Evolutionary conservation across 1,140 invertebrate genomes (phyloP), one percentile per base, ranked within the genome.

Genomic region (Drosophila neocordata): DNA sequence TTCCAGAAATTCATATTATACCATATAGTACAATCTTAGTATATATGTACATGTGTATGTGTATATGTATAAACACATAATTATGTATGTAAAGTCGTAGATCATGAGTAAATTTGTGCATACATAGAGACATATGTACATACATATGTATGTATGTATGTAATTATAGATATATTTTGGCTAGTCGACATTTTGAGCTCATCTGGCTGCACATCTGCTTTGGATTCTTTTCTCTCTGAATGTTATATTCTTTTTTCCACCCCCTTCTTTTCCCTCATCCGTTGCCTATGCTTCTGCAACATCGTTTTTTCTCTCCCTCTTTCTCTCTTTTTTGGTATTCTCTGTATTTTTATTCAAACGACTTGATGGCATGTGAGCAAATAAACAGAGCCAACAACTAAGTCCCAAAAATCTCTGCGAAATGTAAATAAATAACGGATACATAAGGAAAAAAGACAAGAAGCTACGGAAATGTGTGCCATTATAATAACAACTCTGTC

Each of bases 161-260:
- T 59, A 48, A 35, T 31, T 51, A 44, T 52, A n/a, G 27, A 48
- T 37, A 13, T 27, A 11, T 61, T 69, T 27, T 31, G 41, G 24
- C 13, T 48, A 51, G 63, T 62, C 59, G 52, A 79, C 64, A 69
- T 57, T 69, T 67, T 71, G 67, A 82, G 35, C 68, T 77, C 48
- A 70, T 76, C 63, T 66, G 60, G 76, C 37, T 20, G 65, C 71
- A 85, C 82, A 87, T 87, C 78, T 87, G 82, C 69, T 82, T 48
- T 38, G 38, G 67, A 81, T 69, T 65, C 34, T 51, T 61, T 66
- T 66, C 18, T 70, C 61, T 73, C 13, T 56, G 22, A 2, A 1
- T 60, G 31, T 48, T 60, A 18, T 62, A 13, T 68, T 51, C 56
- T 65, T 61, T 61, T 38, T 38, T 13, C 4, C 8, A n/a, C 12